Conservation (phyloP, 2,888 invertebrate species). For the Esperia sulphurella region DNA sequence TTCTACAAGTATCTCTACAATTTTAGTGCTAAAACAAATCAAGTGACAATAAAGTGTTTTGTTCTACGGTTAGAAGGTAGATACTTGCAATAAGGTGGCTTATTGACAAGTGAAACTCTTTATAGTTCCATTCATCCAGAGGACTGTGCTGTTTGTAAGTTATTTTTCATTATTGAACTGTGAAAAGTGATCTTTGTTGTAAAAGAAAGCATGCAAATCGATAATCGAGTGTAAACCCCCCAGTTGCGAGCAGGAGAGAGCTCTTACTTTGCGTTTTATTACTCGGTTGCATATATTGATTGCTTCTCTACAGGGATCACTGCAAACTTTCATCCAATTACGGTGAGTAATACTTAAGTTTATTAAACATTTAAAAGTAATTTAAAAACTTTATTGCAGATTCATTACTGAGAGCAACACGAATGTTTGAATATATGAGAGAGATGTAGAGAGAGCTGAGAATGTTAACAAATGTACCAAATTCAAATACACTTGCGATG, state of each 20-base stretch:
- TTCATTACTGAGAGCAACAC: background rate
- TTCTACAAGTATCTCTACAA: constrained; percentile 41
- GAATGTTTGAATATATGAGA: background rate
- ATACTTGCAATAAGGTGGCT: constrained; percentile 45
- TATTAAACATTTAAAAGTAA: background rate
- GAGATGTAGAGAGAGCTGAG: background rate
- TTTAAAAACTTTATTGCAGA: constrained; percentile 1
- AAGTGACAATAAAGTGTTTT: constrained; percentile 42
- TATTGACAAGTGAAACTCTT: constrained; percentile 75
- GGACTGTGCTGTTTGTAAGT: constrained; percentile 40
- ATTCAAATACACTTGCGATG: too few species aligned
- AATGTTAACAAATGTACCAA: background rate
- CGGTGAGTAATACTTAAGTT: constrained; percentile 44
- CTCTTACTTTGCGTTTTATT: constrained; percentile 58
- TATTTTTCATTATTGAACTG: constrained; percentile 51
- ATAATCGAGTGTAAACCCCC: constrained; percentile 61
- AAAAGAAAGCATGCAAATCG: constrained; percentile 67
- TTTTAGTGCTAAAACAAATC: constrained; percentile 32
- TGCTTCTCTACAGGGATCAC: constrained; percentile 51
- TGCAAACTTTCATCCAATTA: constrained; percentile 47
- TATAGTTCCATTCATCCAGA: constrained; percentile 55
- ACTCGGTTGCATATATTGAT: constrained; percentile 73
- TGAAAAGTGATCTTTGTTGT: constrained; percentile 56
- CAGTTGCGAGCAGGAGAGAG: constrained; percentile 48
- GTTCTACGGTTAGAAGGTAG: constrained; percentile 27